Conservation (phyloP, 2,888 invertebrate species). For the Eupelmus urozonus region DNA sequence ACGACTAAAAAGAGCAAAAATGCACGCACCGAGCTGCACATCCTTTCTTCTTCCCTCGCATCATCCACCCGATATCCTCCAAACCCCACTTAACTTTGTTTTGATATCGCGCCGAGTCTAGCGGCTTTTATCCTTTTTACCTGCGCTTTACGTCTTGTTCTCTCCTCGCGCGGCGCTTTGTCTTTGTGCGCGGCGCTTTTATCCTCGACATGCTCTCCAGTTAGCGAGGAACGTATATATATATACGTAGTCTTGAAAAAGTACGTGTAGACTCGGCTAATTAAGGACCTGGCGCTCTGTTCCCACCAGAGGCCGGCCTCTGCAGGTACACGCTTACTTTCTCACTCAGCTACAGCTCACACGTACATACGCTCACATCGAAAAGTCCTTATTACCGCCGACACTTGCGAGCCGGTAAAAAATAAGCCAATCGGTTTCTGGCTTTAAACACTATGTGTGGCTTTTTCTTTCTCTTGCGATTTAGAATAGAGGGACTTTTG, state of each 20-base stretch:
- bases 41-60: too few species aligned
- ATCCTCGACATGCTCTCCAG: slow-evolving; percentile 8
- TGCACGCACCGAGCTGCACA: too few species aligned
- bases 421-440: neutral
- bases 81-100: too few species aligned
- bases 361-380: neutral
- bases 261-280: slow-evolving; percentile 35
- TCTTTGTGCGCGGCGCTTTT: slow-evolving; percentile 6
- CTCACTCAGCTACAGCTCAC: too few species aligned
- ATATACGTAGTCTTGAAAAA: neutral
- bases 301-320: slow-evolving; percentile 17
- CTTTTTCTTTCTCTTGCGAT: too few species aligned
- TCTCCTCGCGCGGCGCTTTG: too few species aligned
- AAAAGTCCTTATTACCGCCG: neutral
- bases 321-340: neutral
- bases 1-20: neutral
- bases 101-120: too few species aligned
- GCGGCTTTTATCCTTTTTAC: too few species aligned
- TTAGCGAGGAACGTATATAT: neutral
- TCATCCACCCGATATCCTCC: too few species aligned
- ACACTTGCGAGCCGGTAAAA: neutral
- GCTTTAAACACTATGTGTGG: too few species aligned
- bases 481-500: neutral
- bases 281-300: slow-evolving; percentile 26
- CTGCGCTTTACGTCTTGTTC: too few species aligned